Conservation (phyloP, 2,888 invertebrate genomes). For the Drosophila cyrtoloma region DNA sequence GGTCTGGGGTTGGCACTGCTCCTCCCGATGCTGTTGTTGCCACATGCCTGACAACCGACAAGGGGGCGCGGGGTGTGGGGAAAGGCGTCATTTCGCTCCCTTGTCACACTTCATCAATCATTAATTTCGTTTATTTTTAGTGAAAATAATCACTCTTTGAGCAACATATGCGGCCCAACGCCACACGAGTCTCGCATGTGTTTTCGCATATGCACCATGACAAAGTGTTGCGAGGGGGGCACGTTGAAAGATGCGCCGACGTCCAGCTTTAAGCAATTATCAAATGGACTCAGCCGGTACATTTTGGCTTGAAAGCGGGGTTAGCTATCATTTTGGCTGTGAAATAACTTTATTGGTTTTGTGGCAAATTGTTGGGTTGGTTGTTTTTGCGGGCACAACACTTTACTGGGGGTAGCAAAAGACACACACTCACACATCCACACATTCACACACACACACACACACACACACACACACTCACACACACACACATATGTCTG, state of each 20-base stretch:
- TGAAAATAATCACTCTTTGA: slow-evolving; percentile 75
- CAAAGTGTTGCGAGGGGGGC: slow-evolving; percentile 39
- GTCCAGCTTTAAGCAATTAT: slow-evolving; percentile 72
- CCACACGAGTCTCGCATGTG: slow-evolving; percentile 69
- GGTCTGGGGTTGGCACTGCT: slow-evolving; percentile 23
- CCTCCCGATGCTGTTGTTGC: slow-evolving; percentile 42
- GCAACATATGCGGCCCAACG: slow-evolving; percentile 71
- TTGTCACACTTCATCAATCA: slow-evolving; percentile 78
- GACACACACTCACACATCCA: neutral
- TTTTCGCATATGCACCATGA: slow-evolving; percentile 42
- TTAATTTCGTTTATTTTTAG: slow-evolving; percentile 78
- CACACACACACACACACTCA: neutral
- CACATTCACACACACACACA: neutral
- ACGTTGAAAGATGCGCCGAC: slow-evolving; percentile 35
- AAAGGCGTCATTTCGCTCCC: slow-evolving; percentile 54
- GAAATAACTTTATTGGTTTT: slow-evolving; percentile 72
- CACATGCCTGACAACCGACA: slow-evolving; percentile 29
- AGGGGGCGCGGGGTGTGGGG: slow-evolving; percentile 3
- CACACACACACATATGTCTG: neutral
- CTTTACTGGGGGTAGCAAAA: slow-evolving; percentile 24
- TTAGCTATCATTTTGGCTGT: slow-evolving; percentile 51
- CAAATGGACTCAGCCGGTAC: slow-evolving; percentile 59
- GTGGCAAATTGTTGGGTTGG: slow-evolving; percentile 30
- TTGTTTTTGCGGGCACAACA: slow-evolving; percentile 13
- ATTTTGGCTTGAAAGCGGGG: neutral